Conservation (phyloP, 2,888 invertebrate genomes). For the Apotomis turbidana region DNA sequence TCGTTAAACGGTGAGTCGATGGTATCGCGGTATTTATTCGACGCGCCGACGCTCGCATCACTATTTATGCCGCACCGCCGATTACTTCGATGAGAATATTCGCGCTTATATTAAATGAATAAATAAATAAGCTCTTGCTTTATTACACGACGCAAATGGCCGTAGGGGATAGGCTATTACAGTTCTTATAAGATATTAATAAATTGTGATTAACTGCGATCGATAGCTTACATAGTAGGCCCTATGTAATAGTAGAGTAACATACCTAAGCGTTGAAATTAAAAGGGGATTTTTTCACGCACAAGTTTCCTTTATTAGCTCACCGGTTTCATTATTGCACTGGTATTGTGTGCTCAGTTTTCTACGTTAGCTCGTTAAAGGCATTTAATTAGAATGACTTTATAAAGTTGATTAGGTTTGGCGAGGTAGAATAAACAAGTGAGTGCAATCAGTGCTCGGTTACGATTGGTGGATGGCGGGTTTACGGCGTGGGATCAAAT, state of each 20-base stretch:
- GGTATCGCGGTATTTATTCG: conserved; percentile 80
- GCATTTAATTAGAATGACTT: conserved; percentile 57
- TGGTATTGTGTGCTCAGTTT: conserved; percentile 25
- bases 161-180: conserved; percentile 48
- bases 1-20: conserved; percentile 82
- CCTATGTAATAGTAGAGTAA: not conserved
- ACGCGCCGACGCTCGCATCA: conserved; percentile 68
- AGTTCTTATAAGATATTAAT: conserved; percentile 48
- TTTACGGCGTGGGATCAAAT: conserved; percentile 77
- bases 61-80: conserved; percentile 71
- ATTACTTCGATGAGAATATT: conserved; percentile 62
- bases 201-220: conserved; percentile 48
- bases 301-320: conserved; percentile 11
- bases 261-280: not conserved
- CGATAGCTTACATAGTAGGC: conserved; percentile 38
- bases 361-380: conserved; percentile 43
- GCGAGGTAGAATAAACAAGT: conserved; percentile 39
- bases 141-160: conserved; percentile 58
- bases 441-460: conserved; percentile 48
- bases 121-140: conserved; percentile 61
- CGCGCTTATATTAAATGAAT: conserved; percentile 61
- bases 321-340: conserved; percentile 15
- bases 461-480: conserved; percentile 45
- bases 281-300: conserved; percentile 1
- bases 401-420: conserved; percentile 56